A percentile compares a stretch with the other conserved stretches of the same genome.
These are phyloP conservation scores for Ceryle rudis DNA, from an alignment of 2,797 vertebrate genomes.

Conservation along the genomic window DNA sequence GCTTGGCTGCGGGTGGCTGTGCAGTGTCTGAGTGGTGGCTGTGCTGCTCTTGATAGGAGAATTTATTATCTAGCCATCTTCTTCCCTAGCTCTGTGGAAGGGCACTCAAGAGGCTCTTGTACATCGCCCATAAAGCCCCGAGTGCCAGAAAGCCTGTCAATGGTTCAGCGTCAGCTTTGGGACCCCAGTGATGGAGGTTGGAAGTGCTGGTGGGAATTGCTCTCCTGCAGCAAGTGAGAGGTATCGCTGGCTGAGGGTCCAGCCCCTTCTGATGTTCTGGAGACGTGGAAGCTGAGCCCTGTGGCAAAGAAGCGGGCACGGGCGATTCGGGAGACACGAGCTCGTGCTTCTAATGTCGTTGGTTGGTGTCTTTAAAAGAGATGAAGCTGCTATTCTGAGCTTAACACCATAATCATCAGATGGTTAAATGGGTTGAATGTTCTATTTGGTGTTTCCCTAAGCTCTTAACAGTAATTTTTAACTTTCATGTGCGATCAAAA, in stretches of 20 bases:
- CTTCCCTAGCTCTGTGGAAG: neutral
- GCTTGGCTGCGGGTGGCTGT: neutral
- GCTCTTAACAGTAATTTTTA: neutral
- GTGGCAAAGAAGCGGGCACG: fast-evolving
- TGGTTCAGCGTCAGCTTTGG: neutral
- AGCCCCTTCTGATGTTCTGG: neutral
- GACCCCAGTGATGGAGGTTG: too few relatives aligned
- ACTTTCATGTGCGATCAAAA: neutral
- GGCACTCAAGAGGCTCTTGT: neutral
- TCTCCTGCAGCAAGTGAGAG: neutral
- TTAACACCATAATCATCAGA: too few relatives aligned
- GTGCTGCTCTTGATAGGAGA: neutral
- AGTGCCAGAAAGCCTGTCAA: neutral
- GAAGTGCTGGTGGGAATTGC: too few relatives aligned
- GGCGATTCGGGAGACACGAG: neutral
- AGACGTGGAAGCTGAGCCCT: neutral
- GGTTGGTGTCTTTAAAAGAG: neutral
- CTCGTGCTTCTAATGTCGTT: neutral
- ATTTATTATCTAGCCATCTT: neutral
- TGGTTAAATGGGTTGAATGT: neutral
- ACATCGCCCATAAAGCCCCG: fast-evolving
- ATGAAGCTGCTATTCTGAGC: neutral
- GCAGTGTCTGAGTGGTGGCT: neutral
- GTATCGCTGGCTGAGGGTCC: neutral
- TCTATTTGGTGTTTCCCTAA: neutral